These are phyloP conservation scores for Sisor rabdophorus DNA, from an alignment of 2,113 vertebrate species.

Conservation along the genomic window DNA sequence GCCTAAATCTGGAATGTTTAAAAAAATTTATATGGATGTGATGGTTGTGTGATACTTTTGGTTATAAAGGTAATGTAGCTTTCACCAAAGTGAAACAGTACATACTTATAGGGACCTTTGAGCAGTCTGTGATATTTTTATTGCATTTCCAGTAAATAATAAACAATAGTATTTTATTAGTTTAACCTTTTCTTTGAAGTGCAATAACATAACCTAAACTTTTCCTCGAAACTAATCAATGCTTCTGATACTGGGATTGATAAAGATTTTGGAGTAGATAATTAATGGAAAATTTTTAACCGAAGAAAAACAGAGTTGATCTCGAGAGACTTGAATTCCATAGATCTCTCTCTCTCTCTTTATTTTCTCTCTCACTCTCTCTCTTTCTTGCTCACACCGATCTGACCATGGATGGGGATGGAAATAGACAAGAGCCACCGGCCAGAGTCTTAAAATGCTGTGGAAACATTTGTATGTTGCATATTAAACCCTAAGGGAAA, in stretches of 20 bases:
- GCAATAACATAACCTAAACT: background rate
- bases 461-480: background rate
- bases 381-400: background rate
- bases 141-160: conserved; percentile 2
- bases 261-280: conserved; percentile 33
- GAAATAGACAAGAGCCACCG: background rate
- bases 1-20: too few species aligned
- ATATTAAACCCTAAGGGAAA: background rate
- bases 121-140: conserved; percentile 40
- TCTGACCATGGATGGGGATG: background rate
- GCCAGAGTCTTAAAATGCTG: background rate
- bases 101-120: conserved; percentile 11
- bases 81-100: too few species aligned
- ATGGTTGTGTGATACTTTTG: too few species aligned
- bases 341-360: background rate
- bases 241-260: conserved; percentile 10
- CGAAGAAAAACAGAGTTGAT: conserved; percentile 1
- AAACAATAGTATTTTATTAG: conserved; percentile 16
- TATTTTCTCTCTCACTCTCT: background rate
- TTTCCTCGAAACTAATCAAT: conserved; percentile 28
- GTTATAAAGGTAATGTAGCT: too few species aligned
- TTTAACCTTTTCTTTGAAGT: conserved; percentile 13
- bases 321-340: conserved; percentile 4
- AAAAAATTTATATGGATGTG: too few species aligned
- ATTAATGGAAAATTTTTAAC: conserved; percentile 39